phyloP scores from a whole-genome alignment of 2,888 invertebrate genomes.

The Chaitophorus viminalis region DNA sequence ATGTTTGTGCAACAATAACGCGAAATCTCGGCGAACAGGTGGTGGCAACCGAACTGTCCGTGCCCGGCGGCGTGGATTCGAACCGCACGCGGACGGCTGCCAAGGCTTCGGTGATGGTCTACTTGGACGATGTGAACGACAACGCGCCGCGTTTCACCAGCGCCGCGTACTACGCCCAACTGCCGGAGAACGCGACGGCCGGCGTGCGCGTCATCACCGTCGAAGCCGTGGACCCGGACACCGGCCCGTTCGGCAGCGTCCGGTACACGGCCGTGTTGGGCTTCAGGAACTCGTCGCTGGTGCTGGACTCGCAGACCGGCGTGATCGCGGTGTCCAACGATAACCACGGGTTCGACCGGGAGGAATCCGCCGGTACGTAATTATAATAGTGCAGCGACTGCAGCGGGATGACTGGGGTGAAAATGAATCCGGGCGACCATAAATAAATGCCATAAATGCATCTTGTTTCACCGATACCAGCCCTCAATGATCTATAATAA shows the following conservation, averaged over 20 bases:
- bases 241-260: constrained; percentile 80
- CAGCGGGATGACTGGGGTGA: too few relatives aligned
- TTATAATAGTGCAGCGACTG: background rate
- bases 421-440: too few relatives aligned
- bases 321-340: constrained; percentile 81
- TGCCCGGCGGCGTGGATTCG: background rate
- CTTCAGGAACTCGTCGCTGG: constrained; percentile 80
- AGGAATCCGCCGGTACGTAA: constrained; percentile 73
- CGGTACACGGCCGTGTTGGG: constrained; percentile 83
- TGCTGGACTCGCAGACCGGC: constrained; percentile 82
- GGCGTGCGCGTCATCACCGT: constrained; percentile 77
- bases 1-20: too few relatives aligned
- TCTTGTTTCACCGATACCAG: too few relatives aligned
- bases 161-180: constrained; percentile 77
- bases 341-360: constrained; percentile 83
- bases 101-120: constrained; percentile 80
- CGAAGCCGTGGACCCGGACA: constrained; percentile 55
- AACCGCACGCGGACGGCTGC: constrained; percentile 75
- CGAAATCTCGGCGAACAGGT: constrained; percentile 70
- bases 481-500: too few relatives aligned
- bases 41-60: constrained; percentile 78
- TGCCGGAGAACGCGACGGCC: constrained; percentile 83
- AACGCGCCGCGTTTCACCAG: constrained; percentile 84
- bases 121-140: constrained; percentile 87
- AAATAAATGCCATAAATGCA: too few relatives aligned